Conservation (phyloP, 2,797 vertebrate species). For the Protosalanx chinensis region DNA sequence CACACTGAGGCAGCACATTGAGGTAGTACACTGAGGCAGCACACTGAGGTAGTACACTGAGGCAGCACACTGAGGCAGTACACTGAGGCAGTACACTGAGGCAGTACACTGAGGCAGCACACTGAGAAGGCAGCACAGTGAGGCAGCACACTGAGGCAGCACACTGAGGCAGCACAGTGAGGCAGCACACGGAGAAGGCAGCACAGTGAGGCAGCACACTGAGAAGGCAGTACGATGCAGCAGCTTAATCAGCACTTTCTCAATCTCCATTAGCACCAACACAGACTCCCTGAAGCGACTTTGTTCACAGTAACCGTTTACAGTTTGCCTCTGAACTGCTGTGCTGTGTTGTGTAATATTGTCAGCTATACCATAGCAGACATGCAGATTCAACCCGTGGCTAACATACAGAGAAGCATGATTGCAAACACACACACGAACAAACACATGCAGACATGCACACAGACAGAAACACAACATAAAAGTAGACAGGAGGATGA, state of each 20-base stretch:
- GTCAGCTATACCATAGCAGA: neutral
- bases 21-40: no score
- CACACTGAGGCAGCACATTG: constrained; percentile 4
- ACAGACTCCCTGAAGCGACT: constrained; percentile 34
- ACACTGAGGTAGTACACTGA: neutral
- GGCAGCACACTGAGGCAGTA: no score
- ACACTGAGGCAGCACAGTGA: no score
- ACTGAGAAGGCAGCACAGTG: no score
- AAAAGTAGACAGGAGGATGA: constrained; percentile 18
- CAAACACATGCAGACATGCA: constrained; percentile 5
- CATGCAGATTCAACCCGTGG: neutral
- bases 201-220: constrained; percentile 21
- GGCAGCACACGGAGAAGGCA: no score
- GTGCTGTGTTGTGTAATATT: constrained; percentile 4
- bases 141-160: neutral
- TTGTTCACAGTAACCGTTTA: constrained; percentile 47
- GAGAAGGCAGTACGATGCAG: constrained; percentile 23
- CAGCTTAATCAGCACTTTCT: constrained; percentile 64
- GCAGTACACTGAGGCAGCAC: constrained; percentile 16
- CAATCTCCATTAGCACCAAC: constrained; percentile 14
- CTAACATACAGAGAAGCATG: neutral
- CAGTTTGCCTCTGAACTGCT: constrained; percentile 53
- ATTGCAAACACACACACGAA: neutral
- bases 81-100: no score
- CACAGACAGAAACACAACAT: constrained; percentile 3